phyloP scores from a whole-genome alignment of 2,797 vertebrate species.

The Scarus forsteni region DNA sequence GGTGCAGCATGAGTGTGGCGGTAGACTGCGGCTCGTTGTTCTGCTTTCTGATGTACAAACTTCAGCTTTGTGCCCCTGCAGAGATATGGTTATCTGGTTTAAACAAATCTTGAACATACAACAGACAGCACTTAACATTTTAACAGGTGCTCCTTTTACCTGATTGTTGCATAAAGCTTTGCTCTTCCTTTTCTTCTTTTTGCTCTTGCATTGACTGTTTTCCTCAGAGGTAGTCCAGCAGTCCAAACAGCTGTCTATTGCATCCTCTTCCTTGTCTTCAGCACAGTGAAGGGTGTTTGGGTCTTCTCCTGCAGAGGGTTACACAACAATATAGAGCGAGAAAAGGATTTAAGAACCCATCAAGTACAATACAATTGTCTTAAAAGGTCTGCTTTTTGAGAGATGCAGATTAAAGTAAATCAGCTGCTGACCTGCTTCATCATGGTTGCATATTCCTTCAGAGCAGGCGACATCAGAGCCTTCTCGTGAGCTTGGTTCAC shows the following conservation, averaged over 20 bases:
- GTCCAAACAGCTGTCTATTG: conserved; percentile 91
- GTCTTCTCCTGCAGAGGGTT: conserved; percentile 84
- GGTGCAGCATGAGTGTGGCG: conserved; percentile 86
- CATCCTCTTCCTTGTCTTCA: conserved; percentile 92
- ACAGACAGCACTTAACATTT: background rate
- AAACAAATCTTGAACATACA: background rate
- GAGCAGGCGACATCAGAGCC: conserved; percentile 96
- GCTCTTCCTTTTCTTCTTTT: conserved; percentile 97
- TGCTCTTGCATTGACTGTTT: conserved; percentile 91
- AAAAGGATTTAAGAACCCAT: background rate
- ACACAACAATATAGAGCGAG: conserved; percentile 10
- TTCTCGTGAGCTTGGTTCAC: conserved; percentile 92
- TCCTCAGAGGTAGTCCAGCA: conserved; percentile 92
- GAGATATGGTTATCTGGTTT: conserved; percentile 31
- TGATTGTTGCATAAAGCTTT: conserved; percentile 86
- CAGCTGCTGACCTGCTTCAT: conserved; percentile 89
- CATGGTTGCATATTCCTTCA: conserved; percentile 97
- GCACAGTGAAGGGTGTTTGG: conserved; percentile 86
- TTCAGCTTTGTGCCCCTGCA: conserved; percentile 85
- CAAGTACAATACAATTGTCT: background rate
- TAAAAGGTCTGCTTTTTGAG: background rate
- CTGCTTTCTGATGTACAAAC: conserved; percentile 82
- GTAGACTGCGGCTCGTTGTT: conserved; percentile 78
- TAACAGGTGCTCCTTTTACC: conserved; percentile 75
- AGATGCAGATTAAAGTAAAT: background rate